Evolutionary conservation across 2,797 vertebrate species (phyloP).

Genomic region (Danio kyathit): DNA sequence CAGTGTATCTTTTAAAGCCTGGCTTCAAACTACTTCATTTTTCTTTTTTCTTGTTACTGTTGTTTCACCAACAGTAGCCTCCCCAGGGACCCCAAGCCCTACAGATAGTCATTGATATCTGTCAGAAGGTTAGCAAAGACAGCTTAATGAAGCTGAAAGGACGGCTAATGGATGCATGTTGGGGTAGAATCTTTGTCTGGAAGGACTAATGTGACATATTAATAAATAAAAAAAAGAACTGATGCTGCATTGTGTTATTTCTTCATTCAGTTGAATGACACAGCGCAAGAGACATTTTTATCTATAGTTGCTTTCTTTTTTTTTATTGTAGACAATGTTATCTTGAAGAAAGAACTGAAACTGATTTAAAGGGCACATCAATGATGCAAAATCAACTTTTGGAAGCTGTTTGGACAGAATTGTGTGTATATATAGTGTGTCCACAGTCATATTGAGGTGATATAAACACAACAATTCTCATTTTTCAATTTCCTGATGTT

Average conservation of each 20-base stretch:
- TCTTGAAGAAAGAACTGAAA: too few relatives aligned
- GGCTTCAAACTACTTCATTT: neutral
- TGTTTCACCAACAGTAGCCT: conserved; percentile 57
- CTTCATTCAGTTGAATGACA: conserved; percentile 6
- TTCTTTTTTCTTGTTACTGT: conserved; percentile 11
- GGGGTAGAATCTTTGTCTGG: neutral
- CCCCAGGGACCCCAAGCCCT: conserved; percentile 63
- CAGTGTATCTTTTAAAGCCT: conserved; percentile 15
- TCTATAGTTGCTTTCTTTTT: too few relatives aligned
- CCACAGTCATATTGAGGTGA: too few relatives aligned
- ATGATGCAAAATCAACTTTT: too few relatives aligned
- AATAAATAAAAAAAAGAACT: neutral
- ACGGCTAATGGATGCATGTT: conserved; percentile 44
- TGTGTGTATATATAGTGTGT: too few relatives aligned
- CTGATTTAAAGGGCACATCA: too few relatives aligned
- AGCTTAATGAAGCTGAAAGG: conserved; percentile 74
- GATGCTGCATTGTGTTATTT: neutral
- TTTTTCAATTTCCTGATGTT: too few relatives aligned
- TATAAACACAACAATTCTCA: too few relatives aligned
- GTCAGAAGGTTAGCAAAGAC: conserved; percentile 73
- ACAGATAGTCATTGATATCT: conserved; percentile 71
- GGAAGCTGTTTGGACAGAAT: too few relatives aligned
- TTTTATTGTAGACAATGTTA: too few relatives aligned
- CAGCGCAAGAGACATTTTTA: neutral
- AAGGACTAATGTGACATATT: conserved; percentile 26